Conservation (phyloP, 2,113 vertebrate genomes). For the Lagopus muta region DNA sequence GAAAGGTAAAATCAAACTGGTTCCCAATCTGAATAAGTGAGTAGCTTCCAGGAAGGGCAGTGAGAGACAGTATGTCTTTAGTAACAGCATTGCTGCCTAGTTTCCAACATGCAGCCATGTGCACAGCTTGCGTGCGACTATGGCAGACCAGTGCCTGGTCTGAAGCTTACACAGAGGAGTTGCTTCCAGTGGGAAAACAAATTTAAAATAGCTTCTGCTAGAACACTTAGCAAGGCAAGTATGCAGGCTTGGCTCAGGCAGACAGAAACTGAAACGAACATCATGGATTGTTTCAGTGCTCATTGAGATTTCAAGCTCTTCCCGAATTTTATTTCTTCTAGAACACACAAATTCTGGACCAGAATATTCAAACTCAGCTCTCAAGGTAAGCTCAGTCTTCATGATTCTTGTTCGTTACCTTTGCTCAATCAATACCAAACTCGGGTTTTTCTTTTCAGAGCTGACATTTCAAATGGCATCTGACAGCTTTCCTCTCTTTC, state of each 20-base stretch:
- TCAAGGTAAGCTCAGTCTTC: neutral
- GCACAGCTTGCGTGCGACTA: neutral
- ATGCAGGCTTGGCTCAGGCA: neutral
- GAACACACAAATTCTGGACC: no score
- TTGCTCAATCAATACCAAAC: neutral
- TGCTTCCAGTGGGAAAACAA: neutral
- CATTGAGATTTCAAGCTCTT: neutral
- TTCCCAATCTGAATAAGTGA: neutral
- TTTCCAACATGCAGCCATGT: neutral
- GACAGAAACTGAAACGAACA: neutral
- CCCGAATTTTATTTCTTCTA: neutral
- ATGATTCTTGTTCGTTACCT: neutral
- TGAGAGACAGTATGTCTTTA: neutral
- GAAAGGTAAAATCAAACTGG: neutral
- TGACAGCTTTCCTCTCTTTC: neutral
- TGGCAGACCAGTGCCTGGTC: accelerated
- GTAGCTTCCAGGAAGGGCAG: neutral
- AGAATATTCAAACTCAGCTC: neutral
- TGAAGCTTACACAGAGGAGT: neutral
- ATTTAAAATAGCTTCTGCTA: neutral
- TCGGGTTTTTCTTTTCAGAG: neutral
- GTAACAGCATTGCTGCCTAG: neutral
- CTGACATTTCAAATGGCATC: neutral
- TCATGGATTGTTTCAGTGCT: neutral
- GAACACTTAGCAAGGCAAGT: neutral